Evolutionary conservation across 2,888 invertebrate species (phyloP), one percentile per base, ranked within the genome.

Genomic region (Steinernema scapterisci): DNA sequence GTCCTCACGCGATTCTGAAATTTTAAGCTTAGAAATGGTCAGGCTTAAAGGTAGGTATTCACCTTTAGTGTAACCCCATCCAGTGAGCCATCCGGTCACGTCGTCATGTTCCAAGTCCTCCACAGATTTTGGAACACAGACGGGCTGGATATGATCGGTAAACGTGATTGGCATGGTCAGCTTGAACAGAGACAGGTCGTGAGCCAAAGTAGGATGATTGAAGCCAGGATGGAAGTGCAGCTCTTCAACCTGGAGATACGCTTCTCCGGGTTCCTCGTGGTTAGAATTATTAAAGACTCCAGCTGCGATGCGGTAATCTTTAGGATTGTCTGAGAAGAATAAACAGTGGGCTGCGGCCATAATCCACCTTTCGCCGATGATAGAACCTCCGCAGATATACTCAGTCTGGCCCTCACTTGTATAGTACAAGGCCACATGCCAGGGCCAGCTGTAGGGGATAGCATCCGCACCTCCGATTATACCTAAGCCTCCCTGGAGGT

Each of bases 81-180:
- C 76, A 25, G 74, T 76, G 63, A 76, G 74, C 9, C 51, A 73
- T n/a, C 52, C 63, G 19, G 73, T 27, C 27, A 44, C 75, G 16
- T 74, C 74, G n/a, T 16, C 38, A 25, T 44, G 71, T 27, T 52
- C 70, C 43, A 74, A 45, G 21, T 76, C 54, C 1, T 19, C n/a
- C 21, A 63, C 76, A 91, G 92, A 75, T 91, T 92, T 87, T 21
- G 95, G 95, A 51, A 95, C 89, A 87, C 95, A 95, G 7, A 95
- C 95, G 0, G 95, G 95, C 63, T 95, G 90, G 79, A 95, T 95
- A 88, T 95, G 95, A 84, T 95, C 94, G 84, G 94, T 94, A 88
- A 93, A 95, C 21, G 92, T 91, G 1, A 95, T 95, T 31, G 92
- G 92, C 72, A 92, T 90, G 79, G 93, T 93, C 23, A 89, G 80